Base-by-base conservation (phyloP, 2,888 invertebrate species). In the Malthinus flaveolus region DNA sequence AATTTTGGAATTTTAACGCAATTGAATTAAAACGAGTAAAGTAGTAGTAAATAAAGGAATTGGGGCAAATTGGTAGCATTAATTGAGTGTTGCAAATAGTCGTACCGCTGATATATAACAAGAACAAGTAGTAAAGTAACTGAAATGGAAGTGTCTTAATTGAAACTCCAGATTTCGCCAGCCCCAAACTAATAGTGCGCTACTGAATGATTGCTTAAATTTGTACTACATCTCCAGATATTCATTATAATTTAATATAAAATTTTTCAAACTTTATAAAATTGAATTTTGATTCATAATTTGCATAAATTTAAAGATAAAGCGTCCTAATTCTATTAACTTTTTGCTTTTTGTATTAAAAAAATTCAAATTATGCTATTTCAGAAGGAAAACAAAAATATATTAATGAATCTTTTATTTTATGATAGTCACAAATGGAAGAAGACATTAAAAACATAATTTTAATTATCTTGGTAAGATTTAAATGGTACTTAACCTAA, bases 141-240 rank as follows among this genome's bases (percentile, higher is more conserved):
- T 56, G 35, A 51, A 57, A 47, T 52, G 33, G 57, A 52, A 57
- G 49, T 51, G 50, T 57, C 57, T 57, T 57, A 57, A 57, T 57
- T 57, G 57, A 57, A 57, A 57, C 57, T 52, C 42, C 31, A 37
- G 46, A 57, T 52, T 57, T 52, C 57, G 47, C 42, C 42, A 57
- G 32, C 42, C 52, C 34, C 44, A 42, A 51, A 52, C 52, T 57
- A 57, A 57, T 48, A 52, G 52, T 32, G 23, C 23, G 37, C 13
- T 52, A 42, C 52, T 57, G 52, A 56, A 48, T 37, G 57, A 57
- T 57, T 34, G 57, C 35, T 37, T 49, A 35, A 50, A 46, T 57
- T 51, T 52, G 37, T 45, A 47, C 42, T 57, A 48, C 34, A 52
- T 36, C n/a, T n/a, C 23, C 3, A 23, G 23, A 23, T 23, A 23